Evolutionary conservation across 2,797 vertebrate species (phyloP).

Genomic region (Pangasius krempfi): DNA sequence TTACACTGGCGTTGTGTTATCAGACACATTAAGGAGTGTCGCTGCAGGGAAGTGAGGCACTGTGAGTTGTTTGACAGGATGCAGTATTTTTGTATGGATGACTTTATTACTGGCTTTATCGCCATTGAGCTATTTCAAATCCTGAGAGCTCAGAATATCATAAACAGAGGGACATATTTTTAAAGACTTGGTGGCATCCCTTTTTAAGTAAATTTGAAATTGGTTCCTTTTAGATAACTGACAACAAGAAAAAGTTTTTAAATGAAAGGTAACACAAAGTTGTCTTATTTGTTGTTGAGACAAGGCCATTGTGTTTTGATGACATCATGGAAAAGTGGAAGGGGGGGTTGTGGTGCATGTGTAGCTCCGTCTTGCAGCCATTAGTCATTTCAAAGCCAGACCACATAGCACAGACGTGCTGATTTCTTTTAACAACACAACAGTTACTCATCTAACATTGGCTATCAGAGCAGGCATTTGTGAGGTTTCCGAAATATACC

Average conservation of each 20-base stretch:
- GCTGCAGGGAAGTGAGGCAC: not conserved
- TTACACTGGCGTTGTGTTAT: not conserved
- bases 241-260: not conserved
- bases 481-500: not conserved
- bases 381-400: slow-evolving; percentile 29
- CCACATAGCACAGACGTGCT: not conserved
- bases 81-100: not conserved
- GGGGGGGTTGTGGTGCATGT: not conserved
- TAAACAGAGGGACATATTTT: not conserved
- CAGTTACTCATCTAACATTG: slow-evolving; percentile 12
- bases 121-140: not conserved
- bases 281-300: not conserved
- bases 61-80: not conserved
- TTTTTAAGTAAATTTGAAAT: not conserved
- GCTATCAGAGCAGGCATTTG: not conserved
- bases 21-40: not conserved
- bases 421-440: not conserved
- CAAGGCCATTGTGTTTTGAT: slow-evolving; percentile 12
- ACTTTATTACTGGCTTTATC: not conserved
- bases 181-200: not conserved
- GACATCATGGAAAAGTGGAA: slow-evolving; percentile 28
- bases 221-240: not conserved
- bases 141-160: not conserved
- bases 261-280: not conserved
- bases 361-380: not conserved